Evolutionary conservation across 1,140 invertebrate genomes (phyloP).

Genomic region (Bombus terrestris): DNA sequence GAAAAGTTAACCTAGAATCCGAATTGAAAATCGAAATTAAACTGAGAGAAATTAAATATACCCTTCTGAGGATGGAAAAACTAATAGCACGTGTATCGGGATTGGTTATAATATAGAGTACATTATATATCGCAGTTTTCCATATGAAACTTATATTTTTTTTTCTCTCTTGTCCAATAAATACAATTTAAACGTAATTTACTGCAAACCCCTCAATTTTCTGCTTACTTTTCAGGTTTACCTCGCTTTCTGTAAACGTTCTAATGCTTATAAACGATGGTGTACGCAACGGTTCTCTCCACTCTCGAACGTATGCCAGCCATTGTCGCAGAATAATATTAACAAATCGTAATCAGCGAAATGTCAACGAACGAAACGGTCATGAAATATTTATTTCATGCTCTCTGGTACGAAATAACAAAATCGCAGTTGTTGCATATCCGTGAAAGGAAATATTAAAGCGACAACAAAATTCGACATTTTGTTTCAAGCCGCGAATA

Average conservation of each 20-base stretch:
- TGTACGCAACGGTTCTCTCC: too few relatives aligned
- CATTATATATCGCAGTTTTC: too few relatives aligned
- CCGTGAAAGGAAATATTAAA: neutral
- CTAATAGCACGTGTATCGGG: too few relatives aligned
- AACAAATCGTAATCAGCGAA: conserved; percentile 23
- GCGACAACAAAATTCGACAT: neutral
- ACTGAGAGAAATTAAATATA: too few relatives aligned
- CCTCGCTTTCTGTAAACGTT: neutral
- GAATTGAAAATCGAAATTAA: too few relatives aligned
- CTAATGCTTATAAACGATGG: neutral
- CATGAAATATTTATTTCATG: neutral
- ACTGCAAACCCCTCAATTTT: neutral
- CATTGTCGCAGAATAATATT: conserved; percentile 1
- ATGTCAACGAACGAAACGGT: neutral
- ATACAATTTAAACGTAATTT: neutral
- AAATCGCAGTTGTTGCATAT: neutral
- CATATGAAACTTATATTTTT: neutral
- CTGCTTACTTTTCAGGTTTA: neutral
- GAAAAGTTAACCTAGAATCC: too few relatives aligned
- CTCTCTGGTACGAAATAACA: neutral
- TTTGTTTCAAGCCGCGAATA: neutral
- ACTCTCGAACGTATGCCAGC: too few relatives aligned
- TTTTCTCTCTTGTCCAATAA: neutral
- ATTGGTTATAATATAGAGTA: too few relatives aligned
- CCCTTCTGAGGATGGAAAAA: too few relatives aligned